phyloP scores from a whole-genome alignment of 2,113 vertebrate species.

The Labeo rohita region DNA sequence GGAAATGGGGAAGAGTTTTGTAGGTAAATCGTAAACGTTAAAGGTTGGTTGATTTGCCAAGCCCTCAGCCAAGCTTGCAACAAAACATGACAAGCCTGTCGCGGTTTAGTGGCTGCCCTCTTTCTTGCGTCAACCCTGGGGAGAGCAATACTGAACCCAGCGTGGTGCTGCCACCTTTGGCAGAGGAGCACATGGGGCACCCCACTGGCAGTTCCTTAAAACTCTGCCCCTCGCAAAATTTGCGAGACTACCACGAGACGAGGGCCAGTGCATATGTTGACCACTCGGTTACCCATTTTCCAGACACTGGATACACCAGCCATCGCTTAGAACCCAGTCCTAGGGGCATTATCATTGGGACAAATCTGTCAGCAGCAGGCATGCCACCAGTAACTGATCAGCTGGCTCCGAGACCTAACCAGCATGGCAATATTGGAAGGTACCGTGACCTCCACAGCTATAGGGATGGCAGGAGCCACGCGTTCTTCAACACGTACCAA shows the following conservation, averaged over 20 bases:
- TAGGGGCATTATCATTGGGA: constrained; percentile 78
- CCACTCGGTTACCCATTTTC: constrained; percentile 75
- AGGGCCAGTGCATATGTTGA: constrained; percentile 75
- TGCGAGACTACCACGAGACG: constrained; percentile 75
- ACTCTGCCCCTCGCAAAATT: constrained; percentile 76
- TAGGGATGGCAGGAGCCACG: constrained; percentile 73
- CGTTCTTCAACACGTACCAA: constrained; percentile 75
- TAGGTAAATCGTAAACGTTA: constrained; percentile 66
- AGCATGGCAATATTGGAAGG: constrained; percentile 76
- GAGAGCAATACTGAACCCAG: constrained; percentile 73
- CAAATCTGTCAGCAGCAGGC: constrained; percentile 74
- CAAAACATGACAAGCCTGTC: constrained; percentile 72
- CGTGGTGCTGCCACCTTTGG: constrained; percentile 75
- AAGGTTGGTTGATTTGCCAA: constrained; percentile 61
- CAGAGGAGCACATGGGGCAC: constrained; percentile 70
- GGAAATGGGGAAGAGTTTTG: constrained; percentile 68
- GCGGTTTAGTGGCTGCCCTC: constrained; percentile 72
- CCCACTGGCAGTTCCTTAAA: constrained; percentile 77
- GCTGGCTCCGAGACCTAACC: constrained; percentile 72
- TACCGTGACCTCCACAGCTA: constrained; percentile 75
- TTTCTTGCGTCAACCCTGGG: constrained; percentile 76
- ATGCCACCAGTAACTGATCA: constrained; percentile 79
- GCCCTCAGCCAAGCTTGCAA: constrained; percentile 70
- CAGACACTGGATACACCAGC: constrained; percentile 77
- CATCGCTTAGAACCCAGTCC: constrained; percentile 76